phyloP scores from a whole-genome alignment of 2,113 vertebrate species.

The Forbesichthys papilliferus region DNA sequence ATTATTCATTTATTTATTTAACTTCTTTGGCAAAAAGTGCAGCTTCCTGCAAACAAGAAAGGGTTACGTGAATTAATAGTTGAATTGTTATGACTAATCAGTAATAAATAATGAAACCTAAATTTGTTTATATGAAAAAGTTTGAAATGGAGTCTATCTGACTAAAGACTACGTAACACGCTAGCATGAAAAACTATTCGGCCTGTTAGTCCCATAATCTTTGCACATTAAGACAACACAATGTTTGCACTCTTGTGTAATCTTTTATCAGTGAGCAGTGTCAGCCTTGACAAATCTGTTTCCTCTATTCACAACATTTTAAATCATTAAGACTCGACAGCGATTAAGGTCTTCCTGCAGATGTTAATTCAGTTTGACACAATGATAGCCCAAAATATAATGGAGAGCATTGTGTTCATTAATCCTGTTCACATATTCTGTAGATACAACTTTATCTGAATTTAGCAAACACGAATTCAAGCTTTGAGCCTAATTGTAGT shows the following conservation, averaged over 20 bases:
- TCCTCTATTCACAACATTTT: constrained; percentile 6
- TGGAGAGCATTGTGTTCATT: constrained; percentile 52
- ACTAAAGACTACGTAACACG: too few relatives aligned
- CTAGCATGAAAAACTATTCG: not conserved
- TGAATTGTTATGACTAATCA: too few relatives aligned
- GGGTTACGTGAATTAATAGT: too few relatives aligned
- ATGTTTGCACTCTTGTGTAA: too few relatives aligned
- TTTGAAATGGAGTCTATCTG: too few relatives aligned
- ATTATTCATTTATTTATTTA: too few relatives aligned
- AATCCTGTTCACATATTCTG: constrained; percentile 60
- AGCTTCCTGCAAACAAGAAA: too few relatives aligned
- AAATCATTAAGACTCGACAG: constrained; percentile 24
- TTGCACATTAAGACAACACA: not conserved
- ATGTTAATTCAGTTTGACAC: constrained; percentile 51
- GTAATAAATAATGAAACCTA: too few relatives aligned
- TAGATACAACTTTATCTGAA: constrained; percentile 65
- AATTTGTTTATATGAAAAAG: too few relatives aligned
- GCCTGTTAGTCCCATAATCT: not conserved
- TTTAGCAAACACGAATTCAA: constrained; percentile 66
- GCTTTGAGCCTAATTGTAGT: constrained; percentile 60
- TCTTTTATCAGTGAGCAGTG: constrained; percentile 10
- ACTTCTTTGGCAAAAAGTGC: too few relatives aligned
- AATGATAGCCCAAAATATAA: constrained; percentile 45
- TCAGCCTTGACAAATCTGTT: constrained; percentile 19
- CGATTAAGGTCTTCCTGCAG: constrained; percentile 27